phyloP scores from a whole-genome alignment of 2,113 vertebrate species.

The Laterallus jamaicensis region DNA sequence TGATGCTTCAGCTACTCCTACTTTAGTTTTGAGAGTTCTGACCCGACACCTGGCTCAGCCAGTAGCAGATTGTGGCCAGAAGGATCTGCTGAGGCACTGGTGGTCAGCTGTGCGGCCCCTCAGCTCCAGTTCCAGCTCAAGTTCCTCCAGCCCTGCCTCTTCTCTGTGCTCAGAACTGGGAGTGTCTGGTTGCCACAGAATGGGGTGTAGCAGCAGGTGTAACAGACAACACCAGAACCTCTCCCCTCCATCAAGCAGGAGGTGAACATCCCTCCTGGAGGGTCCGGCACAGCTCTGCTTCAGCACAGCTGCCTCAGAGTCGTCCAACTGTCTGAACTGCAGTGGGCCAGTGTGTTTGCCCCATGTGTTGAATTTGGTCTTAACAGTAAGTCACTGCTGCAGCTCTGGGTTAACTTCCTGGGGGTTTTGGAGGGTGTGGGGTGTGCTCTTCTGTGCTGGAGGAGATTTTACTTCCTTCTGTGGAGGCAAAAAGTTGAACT shows the following conservation, averaged over 20 bases:
- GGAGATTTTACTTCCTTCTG: background rate
- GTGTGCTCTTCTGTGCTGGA: background rate
- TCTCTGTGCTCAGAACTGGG: no score
- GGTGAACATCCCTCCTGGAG: no score
- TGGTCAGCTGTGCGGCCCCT: background rate
- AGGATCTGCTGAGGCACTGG: background rate
- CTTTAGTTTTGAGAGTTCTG: background rate
- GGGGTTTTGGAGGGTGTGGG: no score
- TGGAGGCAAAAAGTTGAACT: background rate
- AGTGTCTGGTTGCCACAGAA: no score
- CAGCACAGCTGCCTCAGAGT: no score
- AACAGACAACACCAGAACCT: background rate
- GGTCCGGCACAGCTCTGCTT: no score
- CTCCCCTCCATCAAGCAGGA: accelerated
- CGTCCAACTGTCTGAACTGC: background rate
- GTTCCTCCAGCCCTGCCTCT: background rate
- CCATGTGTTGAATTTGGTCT: background rate
- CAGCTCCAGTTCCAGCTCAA: background rate
- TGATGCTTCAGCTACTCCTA: accelerated
- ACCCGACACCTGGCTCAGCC: background rate
- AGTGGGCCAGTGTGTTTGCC: no score
- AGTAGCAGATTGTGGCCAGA: background rate
- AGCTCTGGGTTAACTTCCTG: no score
- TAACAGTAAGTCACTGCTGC: background rate
- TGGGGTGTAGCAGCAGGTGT: background rate